Conservation (phyloP, 2,113 vertebrate genomes). For the Nyctibius bracteatus region DNA sequence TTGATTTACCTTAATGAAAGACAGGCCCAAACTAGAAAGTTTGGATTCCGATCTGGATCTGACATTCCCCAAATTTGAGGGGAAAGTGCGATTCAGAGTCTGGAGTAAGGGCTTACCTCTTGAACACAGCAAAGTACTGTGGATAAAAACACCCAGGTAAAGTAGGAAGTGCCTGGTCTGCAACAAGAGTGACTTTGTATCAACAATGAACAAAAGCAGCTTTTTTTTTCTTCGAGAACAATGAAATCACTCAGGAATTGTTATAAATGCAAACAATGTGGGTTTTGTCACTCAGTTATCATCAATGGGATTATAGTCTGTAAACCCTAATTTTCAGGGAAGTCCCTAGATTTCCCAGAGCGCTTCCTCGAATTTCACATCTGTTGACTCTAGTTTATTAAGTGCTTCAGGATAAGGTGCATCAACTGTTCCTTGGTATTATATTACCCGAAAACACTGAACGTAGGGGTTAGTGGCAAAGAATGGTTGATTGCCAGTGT, state of each 20-base stretch:
- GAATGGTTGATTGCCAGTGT: neutral
- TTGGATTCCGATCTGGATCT: neutral
- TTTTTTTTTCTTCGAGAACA: neutral
- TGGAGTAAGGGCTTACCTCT: conserved; percentile 27
- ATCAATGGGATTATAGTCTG: conserved; percentile 48
- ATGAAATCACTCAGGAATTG: conserved; percentile 51
- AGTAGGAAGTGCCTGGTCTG: conserved; percentile 51
- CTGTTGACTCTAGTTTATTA: conserved; percentile 27
- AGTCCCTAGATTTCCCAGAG: conserved; percentile 59
- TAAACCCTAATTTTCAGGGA: conserved; percentile 63
- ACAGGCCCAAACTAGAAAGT: conserved; percentile 35
- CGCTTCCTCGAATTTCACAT: conserved; percentile 39
- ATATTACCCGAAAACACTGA: neutral
- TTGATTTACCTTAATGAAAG: conserved; percentile 28
- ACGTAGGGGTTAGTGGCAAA: neutral
- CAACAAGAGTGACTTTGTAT: conserved; percentile 40
- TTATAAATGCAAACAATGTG: conserved; percentile 39
- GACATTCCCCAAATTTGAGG: conserved; percentile 34
- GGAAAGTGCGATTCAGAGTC: neutral
- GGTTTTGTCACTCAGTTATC: conserved; percentile 50
- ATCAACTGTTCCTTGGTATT: neutral
- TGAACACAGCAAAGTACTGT: neutral
- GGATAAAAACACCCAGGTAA: conserved; percentile 59
- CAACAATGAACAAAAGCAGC: conserved; percentile 49
- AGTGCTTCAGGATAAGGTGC: conserved; percentile 11